A percentile compares a stretch with the other conserved stretches of the same genome.
Conservation (phyloP, 2,113 vertebrate species). For the Coptodon rendalli region DNA sequence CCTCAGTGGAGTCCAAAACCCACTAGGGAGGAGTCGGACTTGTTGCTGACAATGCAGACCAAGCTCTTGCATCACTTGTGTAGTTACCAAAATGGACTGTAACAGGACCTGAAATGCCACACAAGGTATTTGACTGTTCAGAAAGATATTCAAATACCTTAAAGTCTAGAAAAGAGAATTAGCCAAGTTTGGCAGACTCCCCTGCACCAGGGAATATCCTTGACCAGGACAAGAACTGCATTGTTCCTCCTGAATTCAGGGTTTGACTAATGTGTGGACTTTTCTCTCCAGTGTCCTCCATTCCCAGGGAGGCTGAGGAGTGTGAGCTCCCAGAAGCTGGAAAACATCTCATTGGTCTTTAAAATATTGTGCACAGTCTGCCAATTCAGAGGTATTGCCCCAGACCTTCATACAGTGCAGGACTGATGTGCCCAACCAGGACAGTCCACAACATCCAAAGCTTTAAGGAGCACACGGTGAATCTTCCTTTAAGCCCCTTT, state of each 20-base stretch:
- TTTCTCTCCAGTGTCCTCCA: not conserved
- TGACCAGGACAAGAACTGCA: not conserved
- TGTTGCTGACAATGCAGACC: not conserved
- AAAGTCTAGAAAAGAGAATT: not conserved
- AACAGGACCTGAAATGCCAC: not conserved
- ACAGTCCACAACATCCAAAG: not conserved
- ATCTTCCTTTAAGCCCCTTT: fast-evolving
- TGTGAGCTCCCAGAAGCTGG: not conserved
- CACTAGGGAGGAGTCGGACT: fast-evolving
- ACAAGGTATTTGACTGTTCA: not conserved
- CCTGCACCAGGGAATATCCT: not conserved
- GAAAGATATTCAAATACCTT: not conserved
- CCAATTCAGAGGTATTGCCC: not conserved
- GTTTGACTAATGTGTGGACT: not conserved
- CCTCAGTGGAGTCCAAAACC: fast-evolving
- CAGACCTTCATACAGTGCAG: not conserved
- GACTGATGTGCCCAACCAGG: fast-evolving
- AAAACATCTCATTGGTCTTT: fast-evolving
- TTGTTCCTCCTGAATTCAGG: not conserved
- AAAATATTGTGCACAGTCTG: not conserved
- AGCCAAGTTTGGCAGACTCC: not conserved
- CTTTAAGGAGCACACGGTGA: not conserved
- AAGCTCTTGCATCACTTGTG: not conserved
- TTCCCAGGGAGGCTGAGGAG: fast-evolving
- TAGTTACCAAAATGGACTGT: not conserved